phyloP scores from a whole-genome alignment of 2,888 invertebrate species.

The Ferrisia virgata region DNA sequence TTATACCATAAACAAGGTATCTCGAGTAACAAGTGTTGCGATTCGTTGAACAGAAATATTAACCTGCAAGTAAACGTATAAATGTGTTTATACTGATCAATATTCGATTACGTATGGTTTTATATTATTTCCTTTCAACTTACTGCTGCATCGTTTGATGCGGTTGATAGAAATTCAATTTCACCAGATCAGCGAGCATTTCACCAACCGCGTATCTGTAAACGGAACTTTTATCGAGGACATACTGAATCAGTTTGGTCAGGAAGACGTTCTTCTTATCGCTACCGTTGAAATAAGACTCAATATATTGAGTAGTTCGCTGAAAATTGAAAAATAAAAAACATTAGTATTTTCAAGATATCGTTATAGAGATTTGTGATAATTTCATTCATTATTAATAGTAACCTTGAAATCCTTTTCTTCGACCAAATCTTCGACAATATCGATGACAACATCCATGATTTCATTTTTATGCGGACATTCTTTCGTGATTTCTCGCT shows the following conservation, averaged over 20 bases:
- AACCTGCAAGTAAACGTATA: background rate
- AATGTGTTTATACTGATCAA: background rate
- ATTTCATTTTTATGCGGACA: constrained; percentile 42
- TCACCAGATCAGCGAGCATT: constrained; percentile 33
- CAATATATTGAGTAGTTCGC: constrained; percentile 37
- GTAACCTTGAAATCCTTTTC: constrained; percentile 39
- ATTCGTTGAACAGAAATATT: constrained; percentile 40
- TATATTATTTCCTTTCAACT: background rate
- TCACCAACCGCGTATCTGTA: constrained; percentile 40
- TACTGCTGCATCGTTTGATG: constrained; percentile 43
- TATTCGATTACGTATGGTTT: background rate
- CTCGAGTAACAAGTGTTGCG: constrained; percentile 33
- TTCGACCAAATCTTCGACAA: constrained; percentile 39
- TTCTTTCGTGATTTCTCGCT: constrained; percentile 39
- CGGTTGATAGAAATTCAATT: constrained; percentile 38
- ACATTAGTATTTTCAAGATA: no score
- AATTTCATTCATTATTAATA: background rate
- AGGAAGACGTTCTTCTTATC: constrained; percentile 40
- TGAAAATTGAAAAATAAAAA: background rate
- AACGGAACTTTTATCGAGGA: constrained; percentile 25
- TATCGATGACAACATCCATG: constrained; percentile 35
- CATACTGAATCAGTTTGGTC: constrained; percentile 39
- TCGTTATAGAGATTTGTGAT: background rate
- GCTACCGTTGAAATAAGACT: constrained; percentile 38
- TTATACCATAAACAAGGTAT: constrained; percentile 37